Evolutionary conservation across 2,113 vertebrate species (phyloP).

Genomic region (Alligator sinensis): DNA sequence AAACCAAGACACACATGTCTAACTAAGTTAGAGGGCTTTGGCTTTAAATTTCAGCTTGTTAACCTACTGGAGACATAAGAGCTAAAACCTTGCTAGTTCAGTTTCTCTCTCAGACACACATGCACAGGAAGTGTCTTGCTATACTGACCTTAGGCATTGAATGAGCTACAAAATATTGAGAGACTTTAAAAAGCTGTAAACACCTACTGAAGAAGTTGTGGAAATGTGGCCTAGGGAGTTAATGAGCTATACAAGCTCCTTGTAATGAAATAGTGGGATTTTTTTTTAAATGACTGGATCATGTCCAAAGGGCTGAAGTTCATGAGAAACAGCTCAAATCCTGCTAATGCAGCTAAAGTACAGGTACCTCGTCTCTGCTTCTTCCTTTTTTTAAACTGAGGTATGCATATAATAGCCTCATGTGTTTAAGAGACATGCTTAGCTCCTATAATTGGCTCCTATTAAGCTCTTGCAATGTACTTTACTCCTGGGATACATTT

Average conservation of each 20-base stretch:
- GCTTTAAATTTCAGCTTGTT: neutral
- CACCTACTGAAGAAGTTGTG: neutral
- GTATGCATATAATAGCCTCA: neutral
- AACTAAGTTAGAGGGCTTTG: neutral
- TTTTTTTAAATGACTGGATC: neutral
- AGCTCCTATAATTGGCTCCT: neutral
- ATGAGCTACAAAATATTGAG: neutral
- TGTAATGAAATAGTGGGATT: neutral
- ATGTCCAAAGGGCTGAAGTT: neutral
- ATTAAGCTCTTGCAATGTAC: neutral
- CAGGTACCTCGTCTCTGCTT: neutral
- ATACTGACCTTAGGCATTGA: neutral
- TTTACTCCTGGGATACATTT: neutral
- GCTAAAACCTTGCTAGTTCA: neutral
- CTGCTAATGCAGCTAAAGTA: neutral
- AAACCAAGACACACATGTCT: accelerated
- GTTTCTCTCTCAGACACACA: neutral
- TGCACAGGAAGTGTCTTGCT: neutral
- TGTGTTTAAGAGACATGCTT: neutral
- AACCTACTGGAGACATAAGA: neutral
- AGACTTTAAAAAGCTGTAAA: neutral
- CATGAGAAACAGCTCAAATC: constrained; percentile 15
- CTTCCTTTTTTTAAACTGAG: neutral
- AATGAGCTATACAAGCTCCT: neutral
- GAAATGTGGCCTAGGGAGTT: neutral